A percentile compares a stretch with the other conserved stretches of the same genome.
phyloP scores from a whole-genome alignment of 1,140 invertebrate species.

The Myzus persicae region DNA sequence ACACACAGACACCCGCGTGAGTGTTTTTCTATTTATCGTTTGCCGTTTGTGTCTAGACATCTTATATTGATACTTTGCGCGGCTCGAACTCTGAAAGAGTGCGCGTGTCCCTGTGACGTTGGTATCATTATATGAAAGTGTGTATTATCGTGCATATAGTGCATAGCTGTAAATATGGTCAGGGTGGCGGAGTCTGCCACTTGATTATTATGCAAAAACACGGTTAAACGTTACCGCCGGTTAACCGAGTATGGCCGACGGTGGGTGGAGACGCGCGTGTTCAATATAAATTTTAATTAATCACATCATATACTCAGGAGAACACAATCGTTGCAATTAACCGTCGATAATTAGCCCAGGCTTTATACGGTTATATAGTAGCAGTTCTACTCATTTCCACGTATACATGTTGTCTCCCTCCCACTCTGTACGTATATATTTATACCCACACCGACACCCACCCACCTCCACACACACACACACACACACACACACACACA shows the following conservation, averaged over 20 bases:
- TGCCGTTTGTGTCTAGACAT: not conserved
- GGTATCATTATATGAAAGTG: not conserved
- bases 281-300: conserved; percentile 42
- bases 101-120: not conserved
- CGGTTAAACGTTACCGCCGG: not conserved
- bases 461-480: too few species aligned
- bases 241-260: not conserved
- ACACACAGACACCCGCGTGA: too few species aligned
- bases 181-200: not conserved
- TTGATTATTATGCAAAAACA: conserved; percentile 39
- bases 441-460: not conserved
- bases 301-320: conserved; percentile 29
- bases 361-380: not conserved
- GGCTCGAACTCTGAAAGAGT: not conserved
- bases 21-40: not conserved
- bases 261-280: not conserved
- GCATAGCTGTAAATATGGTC: not conserved
- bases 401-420: not conserved
- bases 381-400: not conserved
- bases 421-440: not conserved
- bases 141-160: not conserved
- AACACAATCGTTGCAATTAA: conserved; percentile 45
- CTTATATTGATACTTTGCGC: not conserved
- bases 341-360: conserved; percentile 40
- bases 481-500: too few species aligned